Base-by-base conservation (phyloP, 2,888 invertebrate species). In the Folsomia candida region DNA sequence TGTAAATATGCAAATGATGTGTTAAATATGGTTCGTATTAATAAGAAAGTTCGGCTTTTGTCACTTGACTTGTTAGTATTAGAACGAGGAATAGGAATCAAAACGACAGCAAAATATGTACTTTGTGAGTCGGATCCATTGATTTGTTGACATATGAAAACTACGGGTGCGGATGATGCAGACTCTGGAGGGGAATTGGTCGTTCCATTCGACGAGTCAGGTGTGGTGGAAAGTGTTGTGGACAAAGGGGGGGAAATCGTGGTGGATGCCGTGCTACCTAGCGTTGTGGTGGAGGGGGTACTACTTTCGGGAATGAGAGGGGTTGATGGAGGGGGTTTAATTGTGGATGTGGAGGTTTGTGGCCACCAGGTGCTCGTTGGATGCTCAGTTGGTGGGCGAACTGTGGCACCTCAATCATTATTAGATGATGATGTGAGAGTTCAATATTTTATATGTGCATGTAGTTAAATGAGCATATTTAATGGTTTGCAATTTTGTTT, bases 241-340 rank as follows among this genome's bases (percentile, higher is more conserved):
- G 37, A 9, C 6, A 14, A 14, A 37, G 37, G 37, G n/a, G n/a
- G n/a, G n/a, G n/a, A n/a, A n/a, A n/a, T n/a, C n/a, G n/a, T n/a
- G n/a, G n/a, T 77, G n/a, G 78, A 66, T 28, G 78, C 59, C 54
- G 63, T 69, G 26, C 67, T 71, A 65, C 73, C 59, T 18, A 73
- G 68, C 54, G 67, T 60, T 59, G 73, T 68, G 24, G 70, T 37
- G 26, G 63, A 58, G n/a, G 11, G 51, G 37, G 72, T 73, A 73
- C 78, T 4, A 81, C 79, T 0, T 81, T 80, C 22, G 77, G 72
- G 24, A 78, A 74, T 24, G 78, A 74, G 63, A 57, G 79, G 80
- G 25, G 80, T 78, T 70, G 82, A 81, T 1, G 81, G 75, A 67
- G 81, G 51, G 72, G 76, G 20, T 69, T 63, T 57, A 60, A 26